Evolutionary conservation across 2,113 vertebrate species (phyloP).

Genomic region (Potamarius usumacintae): DNA sequence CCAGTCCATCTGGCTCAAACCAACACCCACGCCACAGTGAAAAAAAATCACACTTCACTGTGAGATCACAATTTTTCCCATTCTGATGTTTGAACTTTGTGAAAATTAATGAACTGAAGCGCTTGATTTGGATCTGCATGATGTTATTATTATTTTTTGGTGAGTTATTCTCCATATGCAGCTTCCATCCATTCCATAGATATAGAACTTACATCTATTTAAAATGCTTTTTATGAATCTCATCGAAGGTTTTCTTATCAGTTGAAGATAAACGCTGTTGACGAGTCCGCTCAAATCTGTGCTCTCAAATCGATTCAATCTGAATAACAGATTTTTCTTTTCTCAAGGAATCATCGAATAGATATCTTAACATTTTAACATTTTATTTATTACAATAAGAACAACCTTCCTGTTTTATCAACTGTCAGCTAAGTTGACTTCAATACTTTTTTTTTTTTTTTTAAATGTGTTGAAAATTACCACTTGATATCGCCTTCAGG

Average conservation of each 20-base stretch:
- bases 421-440: slow-evolving; percentile 35
- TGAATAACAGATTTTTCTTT: neutral
- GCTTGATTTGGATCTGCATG: no score
- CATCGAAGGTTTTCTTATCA: neutral
- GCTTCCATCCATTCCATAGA: neutral
- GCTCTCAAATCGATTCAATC: neutral
- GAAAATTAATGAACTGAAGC: no score
- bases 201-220: no score
- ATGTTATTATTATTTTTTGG: neutral
- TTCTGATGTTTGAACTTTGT: no score
- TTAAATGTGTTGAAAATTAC: slow-evolving; percentile 40
- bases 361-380: neutral
- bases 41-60: no score
- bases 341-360: no score
- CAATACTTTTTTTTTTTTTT: slow-evolving; percentile 24
- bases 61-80: no score
- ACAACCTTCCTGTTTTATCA: slow-evolving; percentile 4
- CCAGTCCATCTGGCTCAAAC: no score
- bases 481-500: slow-evolving; percentile 26
- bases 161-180: neutral
- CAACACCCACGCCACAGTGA: no score
- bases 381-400: neutral
- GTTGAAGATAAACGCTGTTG: neutral
- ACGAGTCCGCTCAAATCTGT: neutral
- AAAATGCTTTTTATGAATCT: neutral